Base-by-base conservation (phyloP, 1,140 invertebrate species). In the Hypothenemus hampei region DNA sequence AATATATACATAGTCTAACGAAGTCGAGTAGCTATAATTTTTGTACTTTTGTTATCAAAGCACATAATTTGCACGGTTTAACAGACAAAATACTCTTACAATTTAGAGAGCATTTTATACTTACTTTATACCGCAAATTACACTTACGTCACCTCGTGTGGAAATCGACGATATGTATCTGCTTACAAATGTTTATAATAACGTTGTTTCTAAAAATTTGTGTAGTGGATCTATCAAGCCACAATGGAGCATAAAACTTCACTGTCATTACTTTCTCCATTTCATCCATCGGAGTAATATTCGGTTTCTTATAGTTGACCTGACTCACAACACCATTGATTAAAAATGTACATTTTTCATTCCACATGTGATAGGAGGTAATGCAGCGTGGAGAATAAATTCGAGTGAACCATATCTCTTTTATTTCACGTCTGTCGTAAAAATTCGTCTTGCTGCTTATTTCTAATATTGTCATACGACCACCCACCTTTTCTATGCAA, bases 381-480 rank as follows among this genome's bases (percentile, higher is more conserved):
- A 68, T 60, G 52, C 61, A 62, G 11, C 60, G 48, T 2, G 67
- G 67, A 0, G 69, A 70, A 49, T 70, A 70, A 15, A 70, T 66
- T 44, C 69, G 45, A 6, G 64, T 59, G 35, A 66, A 68, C 53
- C 66, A 67, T 7, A 67, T 60, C 57, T 70, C 63, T 18, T 57
- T 61, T 13, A 69, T 33, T 16, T 49, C 54, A 21, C 59, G 57
- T 11, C 48, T 43, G 8, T 55, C 57, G 1, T 51, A n/a, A 45
- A 58, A 29, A 18, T 52, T 51, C 6, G 4, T 43, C 18, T 13
- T 19, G n/a, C n/a, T 45, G 15, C 10, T 60, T 19, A 69, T 33
- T 59, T 65, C 60, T 3, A 60, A 48, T 15, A 70, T 66, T 0
- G 63, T 63, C 20, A 70, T 59, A 37, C 63, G 29, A 7, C 69